Evolutionary conservation across 1,140 invertebrate genomes (phyloP), one percentile per base, ranked within the genome.

Genomic region (Vanessa tameamea): DNA sequence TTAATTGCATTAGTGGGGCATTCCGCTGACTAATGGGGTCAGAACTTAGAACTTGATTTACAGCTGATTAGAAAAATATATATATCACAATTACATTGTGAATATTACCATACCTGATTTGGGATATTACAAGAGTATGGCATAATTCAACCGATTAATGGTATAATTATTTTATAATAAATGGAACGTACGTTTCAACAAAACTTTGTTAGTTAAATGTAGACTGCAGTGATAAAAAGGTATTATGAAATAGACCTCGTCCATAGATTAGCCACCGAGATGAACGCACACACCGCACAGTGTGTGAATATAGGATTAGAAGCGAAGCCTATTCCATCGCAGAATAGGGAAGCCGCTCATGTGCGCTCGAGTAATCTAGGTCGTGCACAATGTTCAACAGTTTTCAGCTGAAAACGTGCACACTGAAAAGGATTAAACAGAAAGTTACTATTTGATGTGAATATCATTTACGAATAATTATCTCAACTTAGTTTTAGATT

Each of bases 261-360:
- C 14, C 9, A 14, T 51, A 15, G n/a, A n/a, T 15, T 6, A 15
- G 48, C n/a, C 48, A 51, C n/a, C 48, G 48, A 55, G 51, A 55
- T 55, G 51, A n/a, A 20, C 48, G 26, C 26, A 31, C 26, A 31
- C 2, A 31, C 26, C 26, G 26, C 26, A 31, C 2, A 2, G 26
- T 6, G 6, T 31, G 26, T 31, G 26, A 48, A 13, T 48, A 70
- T 31, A 50, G 37, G 20, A 71, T 71, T 16, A 53, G 37, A 14
- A 31, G 26, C 37, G 20, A 63, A 47, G 31, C 43, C 47, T 48
- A 12, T 51, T 6, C 0, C 13, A 51, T 55, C n/a, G 26, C 26
- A 23, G 26, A 26, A n/a, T 37, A 61, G 64, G 71, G 71, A 66
- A 64, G 57, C 37, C 61, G 61, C 20, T 64, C 71, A 66, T 72